Evolutionary conservation across 2,113 vertebrate species (phyloP).

Genomic region (Arvicanthis niloticus): DNA sequence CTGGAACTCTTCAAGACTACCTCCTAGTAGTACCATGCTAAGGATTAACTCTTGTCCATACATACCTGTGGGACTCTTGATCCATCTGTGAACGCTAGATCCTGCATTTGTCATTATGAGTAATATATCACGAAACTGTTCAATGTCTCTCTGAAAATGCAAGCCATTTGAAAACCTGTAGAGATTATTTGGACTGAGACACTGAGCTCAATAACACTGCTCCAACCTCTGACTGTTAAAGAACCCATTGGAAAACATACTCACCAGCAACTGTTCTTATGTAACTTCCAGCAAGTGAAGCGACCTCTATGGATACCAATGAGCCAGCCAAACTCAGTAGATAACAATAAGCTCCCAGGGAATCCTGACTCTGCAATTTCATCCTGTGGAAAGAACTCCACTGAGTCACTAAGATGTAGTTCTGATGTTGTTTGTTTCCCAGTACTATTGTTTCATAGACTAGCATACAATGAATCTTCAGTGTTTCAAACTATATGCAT

Average conservation of each 20-base stretch:
- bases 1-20: not conserved
- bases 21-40: not conserved
- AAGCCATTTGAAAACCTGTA: not conserved
- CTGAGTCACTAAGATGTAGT: not conserved
- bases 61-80: too few relatives aligned
- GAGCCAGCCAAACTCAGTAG: not conserved
- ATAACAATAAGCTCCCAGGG: not conserved
- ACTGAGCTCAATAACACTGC: not conserved
- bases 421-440: conserved; percentile 19
- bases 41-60: not conserved
- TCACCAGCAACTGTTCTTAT: not conserved
- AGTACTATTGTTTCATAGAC: not conserved
- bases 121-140: not conserved
- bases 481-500: not conserved
- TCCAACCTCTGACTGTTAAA: not conserved
- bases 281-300: not conserved
- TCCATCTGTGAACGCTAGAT: not conserved
- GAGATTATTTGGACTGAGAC: not conserved
- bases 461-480: not conserved
- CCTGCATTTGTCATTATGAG: not conserved
- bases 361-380: not conserved
- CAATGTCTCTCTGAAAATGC: not conserved
- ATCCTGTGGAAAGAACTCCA: not conserved
- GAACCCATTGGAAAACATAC: not conserved
- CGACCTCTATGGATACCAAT: not conserved